Conservation (phyloP, 2,797 vertebrate species). For the Iguana delicatissima region DNA sequence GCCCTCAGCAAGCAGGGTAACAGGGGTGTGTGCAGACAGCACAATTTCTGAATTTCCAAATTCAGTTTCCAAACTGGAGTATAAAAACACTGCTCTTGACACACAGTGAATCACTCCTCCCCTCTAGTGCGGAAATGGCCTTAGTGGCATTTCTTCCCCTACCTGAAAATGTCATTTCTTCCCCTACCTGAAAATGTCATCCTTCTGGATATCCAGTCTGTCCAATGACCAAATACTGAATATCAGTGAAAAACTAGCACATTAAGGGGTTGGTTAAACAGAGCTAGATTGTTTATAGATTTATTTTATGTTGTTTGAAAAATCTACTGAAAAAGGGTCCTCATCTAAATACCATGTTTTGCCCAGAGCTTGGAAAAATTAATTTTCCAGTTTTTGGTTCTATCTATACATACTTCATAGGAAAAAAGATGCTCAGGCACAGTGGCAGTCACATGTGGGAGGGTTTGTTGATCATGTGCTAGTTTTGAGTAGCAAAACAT, state of each 20-base stretch:
- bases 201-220: not conserved
- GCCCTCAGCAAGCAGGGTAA: too few species aligned
- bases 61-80: too few species aligned
- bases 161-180: not conserved
- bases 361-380: not conserved
- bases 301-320: not conserved
- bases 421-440: not conserved
- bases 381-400: not conserved
- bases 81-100: too few species aligned
- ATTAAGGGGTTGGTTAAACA: too few species aligned
- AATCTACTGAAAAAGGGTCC: not conserved
- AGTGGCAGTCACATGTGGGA: not conserved
- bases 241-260: too few species aligned
- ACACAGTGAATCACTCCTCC: too few species aligned
- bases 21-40: too few species aligned
- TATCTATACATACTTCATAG: not conserved
- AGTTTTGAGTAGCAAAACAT: slow-evolving; percentile 13
- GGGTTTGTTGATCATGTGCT: not conserved
- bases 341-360: not conserved
- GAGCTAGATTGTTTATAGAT: too few species aligned
- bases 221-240: not conserved
- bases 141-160: not conserved
- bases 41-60: too few species aligned
- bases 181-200: not conserved
- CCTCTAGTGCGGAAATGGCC: not conserved